Conservation (phyloP, 2,888 invertebrate species). For the Agelastica alni region DNA sequence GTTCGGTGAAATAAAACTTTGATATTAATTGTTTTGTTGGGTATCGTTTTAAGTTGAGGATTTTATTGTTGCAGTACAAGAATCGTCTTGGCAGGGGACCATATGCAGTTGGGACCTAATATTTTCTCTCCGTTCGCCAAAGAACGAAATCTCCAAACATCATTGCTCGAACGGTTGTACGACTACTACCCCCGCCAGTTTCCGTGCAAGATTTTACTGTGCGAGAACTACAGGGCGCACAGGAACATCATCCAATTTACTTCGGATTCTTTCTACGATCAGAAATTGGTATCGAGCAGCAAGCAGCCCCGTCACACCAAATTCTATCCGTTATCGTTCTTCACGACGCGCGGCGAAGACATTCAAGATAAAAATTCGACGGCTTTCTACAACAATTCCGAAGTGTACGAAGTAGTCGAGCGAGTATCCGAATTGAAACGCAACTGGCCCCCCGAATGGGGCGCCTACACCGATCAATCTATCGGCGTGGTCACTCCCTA, state of each 20-base stretch:
- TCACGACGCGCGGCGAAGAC: slow-evolving; percentile 79
- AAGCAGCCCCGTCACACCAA: slow-evolving; percentile 71
- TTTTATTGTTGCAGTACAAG: no score
- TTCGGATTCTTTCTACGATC: slow-evolving; percentile 80
- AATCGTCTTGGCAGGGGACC: slow-evolving; percentile 79
- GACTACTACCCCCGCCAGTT: slow-evolving; percentile 72
- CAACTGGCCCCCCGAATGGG: slow-evolving; percentile 77
- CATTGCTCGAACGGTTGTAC: slow-evolving; percentile 76
- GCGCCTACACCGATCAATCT: slow-evolving; percentile 73
- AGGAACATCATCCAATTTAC: slow-evolving; percentile 80
- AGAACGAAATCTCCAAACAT: slow-evolving; percentile 71
- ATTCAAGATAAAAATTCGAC: slow-evolving; percentile 78
- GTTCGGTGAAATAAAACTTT: no score
- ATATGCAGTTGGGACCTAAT: slow-evolving; percentile 84
- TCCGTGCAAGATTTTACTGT: slow-evolving; percentile 77
- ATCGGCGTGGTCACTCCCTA: slow-evolving; percentile 85
- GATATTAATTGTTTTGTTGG: no score
- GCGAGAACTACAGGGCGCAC: slow-evolving; percentile 84
- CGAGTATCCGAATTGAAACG: slow-evolving; percentile 72
- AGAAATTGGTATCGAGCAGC: slow-evolving; percentile 73
- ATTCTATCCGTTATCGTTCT: slow-evolving; percentile 77
- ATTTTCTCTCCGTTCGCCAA: slow-evolving; percentile 75
- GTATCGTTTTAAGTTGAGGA: no score
- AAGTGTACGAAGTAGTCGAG: slow-evolving; percentile 76
- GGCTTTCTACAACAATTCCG: slow-evolving; percentile 80